A percentile compares a stretch with the other conserved stretches of the same genome.
Evolutionary conservation across 2,888 invertebrate genomes (phyloP).

Genomic region (Nemotelus nigrinus): DNA sequence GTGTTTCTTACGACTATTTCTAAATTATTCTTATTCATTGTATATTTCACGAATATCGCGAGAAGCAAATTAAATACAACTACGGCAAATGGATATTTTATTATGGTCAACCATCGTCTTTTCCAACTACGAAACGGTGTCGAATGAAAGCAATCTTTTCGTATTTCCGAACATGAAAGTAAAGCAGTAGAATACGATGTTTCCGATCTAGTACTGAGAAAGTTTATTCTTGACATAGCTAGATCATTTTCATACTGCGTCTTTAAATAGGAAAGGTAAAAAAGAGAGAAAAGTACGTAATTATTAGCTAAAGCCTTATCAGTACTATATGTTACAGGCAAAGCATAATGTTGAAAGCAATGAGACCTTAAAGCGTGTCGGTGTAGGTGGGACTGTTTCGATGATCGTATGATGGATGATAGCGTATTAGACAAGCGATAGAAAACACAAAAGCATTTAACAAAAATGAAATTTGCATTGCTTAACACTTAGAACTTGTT

Average conservation of each 20-base stretch:
- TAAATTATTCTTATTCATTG: constrained; percentile 56
- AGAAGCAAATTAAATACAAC: constrained; percentile 55
- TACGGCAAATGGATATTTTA: constrained; percentile 57
- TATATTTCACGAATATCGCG: constrained; percentile 54
- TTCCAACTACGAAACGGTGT: constrained; percentile 50
- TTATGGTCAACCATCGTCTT: constrained; percentile 54
- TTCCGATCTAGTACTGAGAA: neutral
- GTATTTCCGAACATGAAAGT: constrained; percentile 24
- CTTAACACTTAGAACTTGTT: no score
- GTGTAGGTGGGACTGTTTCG: no score
- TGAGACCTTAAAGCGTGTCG: no score
- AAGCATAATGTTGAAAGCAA: no score
- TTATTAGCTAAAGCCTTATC: neutral
- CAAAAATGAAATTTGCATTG: no score
- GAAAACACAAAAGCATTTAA: no score
- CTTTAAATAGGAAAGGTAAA: constrained; percentile 31
- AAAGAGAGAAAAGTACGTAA: constrained; percentile 14
- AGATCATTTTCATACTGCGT: constrained; percentile 12
- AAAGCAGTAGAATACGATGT: constrained; percentile 21
- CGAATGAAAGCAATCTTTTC: constrained; percentile 28
- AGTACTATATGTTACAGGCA: no score
- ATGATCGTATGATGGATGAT: no score
- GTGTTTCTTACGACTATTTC: constrained; percentile 56
- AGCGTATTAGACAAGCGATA: no score
- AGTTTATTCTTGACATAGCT: constrained; percentile 15